phyloP scores from a whole-genome alignment of 2,113 vertebrate species.

The cattle (Bos taurus) region DNA sequence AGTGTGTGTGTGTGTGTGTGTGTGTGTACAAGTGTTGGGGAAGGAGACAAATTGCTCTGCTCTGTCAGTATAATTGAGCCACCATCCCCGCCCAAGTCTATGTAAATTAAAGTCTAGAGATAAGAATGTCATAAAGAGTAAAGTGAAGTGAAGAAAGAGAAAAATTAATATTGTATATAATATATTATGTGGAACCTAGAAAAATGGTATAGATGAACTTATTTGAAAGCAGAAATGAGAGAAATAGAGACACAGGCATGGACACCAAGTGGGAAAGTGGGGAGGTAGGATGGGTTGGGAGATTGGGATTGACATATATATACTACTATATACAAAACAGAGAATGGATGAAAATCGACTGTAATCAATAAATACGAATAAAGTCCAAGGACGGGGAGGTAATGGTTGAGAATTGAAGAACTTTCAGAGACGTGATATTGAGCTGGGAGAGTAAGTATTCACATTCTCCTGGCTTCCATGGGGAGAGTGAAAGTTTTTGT shows the following conservation, averaged over 20 bases:
- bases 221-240: not conserved
- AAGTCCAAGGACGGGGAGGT: not conserved
- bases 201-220: not conserved
- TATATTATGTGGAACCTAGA: not conserved
- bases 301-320: not conserved
- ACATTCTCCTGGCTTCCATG: not conserved
- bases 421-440: not conserved
- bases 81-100: not conserved
- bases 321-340: not conserved
- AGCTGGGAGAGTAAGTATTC: not conserved
- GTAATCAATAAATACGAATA: not conserved
- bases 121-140: not conserved
- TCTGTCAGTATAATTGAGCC: not conserved
- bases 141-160: not conserved
- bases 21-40: not conserved
- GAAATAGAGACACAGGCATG: not conserved
- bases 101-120: not conserved
- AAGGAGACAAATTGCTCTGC: not conserved
- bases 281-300: not conserved
- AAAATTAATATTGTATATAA: not conserved
- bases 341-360: not conserved
- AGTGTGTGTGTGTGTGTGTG: not conserved
- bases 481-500: not conserved
- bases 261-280: rapidly evolving
- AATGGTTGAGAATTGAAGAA: not conserved